phyloP scores from a whole-genome alignment of 2,797 vertebrate genomes.

The Tragopan temminckii region DNA sequence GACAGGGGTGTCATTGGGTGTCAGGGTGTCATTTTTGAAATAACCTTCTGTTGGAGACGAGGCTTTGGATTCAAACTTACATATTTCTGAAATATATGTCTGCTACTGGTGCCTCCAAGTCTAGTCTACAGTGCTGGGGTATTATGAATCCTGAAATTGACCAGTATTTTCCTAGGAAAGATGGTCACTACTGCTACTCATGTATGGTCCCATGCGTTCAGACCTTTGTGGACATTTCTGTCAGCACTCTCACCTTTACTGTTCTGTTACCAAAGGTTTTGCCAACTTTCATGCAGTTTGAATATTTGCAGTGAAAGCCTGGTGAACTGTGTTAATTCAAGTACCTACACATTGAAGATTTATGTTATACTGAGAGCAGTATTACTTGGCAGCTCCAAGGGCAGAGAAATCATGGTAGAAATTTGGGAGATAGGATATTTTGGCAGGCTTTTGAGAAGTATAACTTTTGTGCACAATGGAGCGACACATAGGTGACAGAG shows the following conservation, averaged over 20 bases:
- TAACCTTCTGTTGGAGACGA: neutral
- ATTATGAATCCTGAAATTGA: neutral
- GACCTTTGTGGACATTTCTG: neutral
- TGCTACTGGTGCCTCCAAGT: neutral
- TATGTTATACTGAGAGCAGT: neutral
- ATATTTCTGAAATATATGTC: neutral
- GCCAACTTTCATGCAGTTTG: neutral
- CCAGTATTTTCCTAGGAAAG: neutral
- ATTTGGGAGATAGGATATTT: neutral
- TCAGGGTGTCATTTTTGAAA: neutral
- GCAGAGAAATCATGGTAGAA: neutral
- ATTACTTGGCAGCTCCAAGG: neutral
- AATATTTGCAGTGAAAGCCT: neutral
- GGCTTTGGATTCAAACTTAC: neutral
- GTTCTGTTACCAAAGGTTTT: neutral
- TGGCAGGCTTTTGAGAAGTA: neutral
- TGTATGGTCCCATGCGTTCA: neutral
- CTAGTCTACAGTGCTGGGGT: neutral
- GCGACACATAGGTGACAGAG: neutral
- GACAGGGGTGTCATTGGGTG: neutral
- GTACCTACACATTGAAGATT: neutral
- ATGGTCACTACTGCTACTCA: neutral
- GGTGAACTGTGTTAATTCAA: neutral
- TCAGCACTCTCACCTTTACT: too few relatives aligned
- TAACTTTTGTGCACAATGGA: neutral